Percentiles rank a stretch among this genome's conserved stretches.
phyloP scores from a whole-genome alignment of 2,113 vertebrate species.

The Pungitius pungitius region DNA sequence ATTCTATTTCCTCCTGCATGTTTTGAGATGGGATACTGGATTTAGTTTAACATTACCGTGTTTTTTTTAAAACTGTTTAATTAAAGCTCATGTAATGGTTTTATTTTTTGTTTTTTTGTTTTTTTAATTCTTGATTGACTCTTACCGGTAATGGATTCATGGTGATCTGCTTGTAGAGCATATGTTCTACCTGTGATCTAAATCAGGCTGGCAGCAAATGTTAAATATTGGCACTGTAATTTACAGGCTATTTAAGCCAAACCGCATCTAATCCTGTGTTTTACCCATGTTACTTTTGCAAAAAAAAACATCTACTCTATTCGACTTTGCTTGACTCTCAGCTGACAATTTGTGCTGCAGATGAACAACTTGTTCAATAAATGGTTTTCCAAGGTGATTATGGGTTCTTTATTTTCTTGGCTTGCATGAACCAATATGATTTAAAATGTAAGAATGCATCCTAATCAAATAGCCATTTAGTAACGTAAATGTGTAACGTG shows the following conservation, averaged over 20 bases:
- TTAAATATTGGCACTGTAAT: constrained; percentile 43
- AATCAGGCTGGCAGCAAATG: constrained; percentile 7
- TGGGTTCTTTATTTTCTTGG: background rate
- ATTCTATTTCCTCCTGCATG: constrained; percentile 56
- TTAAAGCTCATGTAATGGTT: constrained; percentile 44
- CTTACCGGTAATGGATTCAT: constrained; percentile 15
- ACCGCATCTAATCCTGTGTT: constrained; percentile 37
- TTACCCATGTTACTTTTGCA: constrained; percentile 41
- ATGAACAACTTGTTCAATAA: constrained; percentile 67
- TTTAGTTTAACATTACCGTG: constrained; percentile 45
- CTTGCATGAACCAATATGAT: background rate
- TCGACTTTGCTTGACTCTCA: constrained; percentile 25
- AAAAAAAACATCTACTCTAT: constrained; percentile 27
- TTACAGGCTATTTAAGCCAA: constrained; percentile 18
- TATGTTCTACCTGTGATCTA: constrained; percentile 7
- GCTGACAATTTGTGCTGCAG: constrained; percentile 45
- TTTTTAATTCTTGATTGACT: constrained; percentile 11
- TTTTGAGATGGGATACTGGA: constrained; percentile 42
- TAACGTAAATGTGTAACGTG: background rate
- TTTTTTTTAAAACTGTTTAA: constrained; percentile 49
- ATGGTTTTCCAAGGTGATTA: constrained; percentile 59
- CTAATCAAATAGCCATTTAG: background rate
- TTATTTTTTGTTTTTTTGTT: constrained; percentile 30
- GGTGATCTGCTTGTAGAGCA: constrained; percentile 3
- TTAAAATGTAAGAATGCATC: background rate